A percentile compares a stretch with the other conserved stretches of the same genome.
These are phyloP conservation scores for Acrobasis repandana DNA, from an alignment of 2,888 invertebrate species.

Conservation along the genomic window DNA sequence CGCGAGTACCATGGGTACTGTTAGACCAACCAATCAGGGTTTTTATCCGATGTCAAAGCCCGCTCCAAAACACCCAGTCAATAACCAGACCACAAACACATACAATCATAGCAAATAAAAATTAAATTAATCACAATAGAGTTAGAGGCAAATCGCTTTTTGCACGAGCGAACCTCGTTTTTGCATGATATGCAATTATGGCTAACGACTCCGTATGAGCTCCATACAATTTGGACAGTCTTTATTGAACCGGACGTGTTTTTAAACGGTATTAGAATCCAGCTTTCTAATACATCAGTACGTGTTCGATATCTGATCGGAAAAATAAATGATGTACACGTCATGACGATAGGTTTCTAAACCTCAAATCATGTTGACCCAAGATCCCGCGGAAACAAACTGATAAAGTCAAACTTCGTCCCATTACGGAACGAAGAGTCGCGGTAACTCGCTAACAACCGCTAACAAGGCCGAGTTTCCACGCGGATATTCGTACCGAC, in stretches of 20 bases:
- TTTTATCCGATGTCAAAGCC: constrained; percentile 67
- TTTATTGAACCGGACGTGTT: constrained; percentile 55
- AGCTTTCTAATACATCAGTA: constrained; percentile 68
- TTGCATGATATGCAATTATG: constrained; percentile 71
- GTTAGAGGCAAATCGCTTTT: constrained; percentile 54
- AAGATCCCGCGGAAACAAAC: constrained; percentile 42
- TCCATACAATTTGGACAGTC: constrained; percentile 57
- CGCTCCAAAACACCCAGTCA: constrained; percentile 48
- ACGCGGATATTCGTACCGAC: constrained; percentile 40
- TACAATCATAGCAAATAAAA: constrained; percentile 71
- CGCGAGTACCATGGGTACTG: constrained; percentile 56
- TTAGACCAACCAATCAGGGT: constrained; percentile 59
- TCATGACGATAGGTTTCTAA: constrained; percentile 52
- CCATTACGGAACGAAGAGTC: constrained; percentile 49
- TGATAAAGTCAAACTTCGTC: constrained; percentile 46
- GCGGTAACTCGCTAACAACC: constrained; percentile 51
- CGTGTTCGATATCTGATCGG: constrained; percentile 60
- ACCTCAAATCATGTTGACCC: constrained; percentile 53
- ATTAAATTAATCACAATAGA: constrained; percentile 67
- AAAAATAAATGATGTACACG: constrained; percentile 61
- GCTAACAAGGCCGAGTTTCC: constrained; percentile 51
- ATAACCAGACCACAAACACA: constrained; percentile 49
- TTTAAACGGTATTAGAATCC: constrained; percentile 60
- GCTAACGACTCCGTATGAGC: constrained; percentile 61
- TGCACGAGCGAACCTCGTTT: constrained; percentile 48